phyloP scores from a whole-genome alignment of 2,888 invertebrate species.

The Stenoptilia bipunctidactyla region DNA sequence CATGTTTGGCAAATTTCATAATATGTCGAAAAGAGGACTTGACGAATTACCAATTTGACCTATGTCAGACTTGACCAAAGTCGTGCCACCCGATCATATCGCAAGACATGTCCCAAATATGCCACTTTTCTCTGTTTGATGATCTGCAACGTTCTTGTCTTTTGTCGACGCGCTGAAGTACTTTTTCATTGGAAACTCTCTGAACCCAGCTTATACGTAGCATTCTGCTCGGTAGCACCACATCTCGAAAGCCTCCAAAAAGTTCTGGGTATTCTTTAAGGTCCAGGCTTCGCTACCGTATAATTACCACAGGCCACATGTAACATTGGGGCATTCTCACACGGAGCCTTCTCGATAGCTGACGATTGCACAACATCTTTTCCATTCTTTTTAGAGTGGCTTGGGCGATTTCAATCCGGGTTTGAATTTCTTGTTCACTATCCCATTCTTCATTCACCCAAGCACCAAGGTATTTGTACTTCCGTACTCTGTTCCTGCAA shows the following conservation, averaged over 20 bases:
- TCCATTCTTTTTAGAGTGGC: not conserved
- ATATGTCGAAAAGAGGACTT: too few species aligned
- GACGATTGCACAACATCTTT: not conserved
- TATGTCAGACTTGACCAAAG: too few species aligned
- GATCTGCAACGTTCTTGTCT: too few species aligned
- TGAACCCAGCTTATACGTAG: not conserved
- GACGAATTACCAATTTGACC: too few species aligned
- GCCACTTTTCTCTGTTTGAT: too few species aligned
- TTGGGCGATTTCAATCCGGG: not conserved
- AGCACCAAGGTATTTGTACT: not conserved
- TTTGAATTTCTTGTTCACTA: not conserved
- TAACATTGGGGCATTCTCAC: not conserved
- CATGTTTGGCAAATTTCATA: too few species aligned
- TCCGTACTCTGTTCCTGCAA: too few species aligned
- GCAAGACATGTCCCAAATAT: too few species aligned
- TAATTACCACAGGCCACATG: not conserved
- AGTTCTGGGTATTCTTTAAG: not conserved
- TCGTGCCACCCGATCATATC: too few species aligned
- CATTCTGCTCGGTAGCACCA: not conserved
- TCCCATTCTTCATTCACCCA: not conserved
- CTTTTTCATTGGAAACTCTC: too few species aligned
- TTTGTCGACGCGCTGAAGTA: too few species aligned
- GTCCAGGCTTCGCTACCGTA: not conserved
- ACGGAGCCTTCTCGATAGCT: not conserved
- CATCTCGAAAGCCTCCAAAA: not conserved